Conservation (phyloP, 2,113 vertebrate genomes). For the Tiliqua scincoides region DNA sequence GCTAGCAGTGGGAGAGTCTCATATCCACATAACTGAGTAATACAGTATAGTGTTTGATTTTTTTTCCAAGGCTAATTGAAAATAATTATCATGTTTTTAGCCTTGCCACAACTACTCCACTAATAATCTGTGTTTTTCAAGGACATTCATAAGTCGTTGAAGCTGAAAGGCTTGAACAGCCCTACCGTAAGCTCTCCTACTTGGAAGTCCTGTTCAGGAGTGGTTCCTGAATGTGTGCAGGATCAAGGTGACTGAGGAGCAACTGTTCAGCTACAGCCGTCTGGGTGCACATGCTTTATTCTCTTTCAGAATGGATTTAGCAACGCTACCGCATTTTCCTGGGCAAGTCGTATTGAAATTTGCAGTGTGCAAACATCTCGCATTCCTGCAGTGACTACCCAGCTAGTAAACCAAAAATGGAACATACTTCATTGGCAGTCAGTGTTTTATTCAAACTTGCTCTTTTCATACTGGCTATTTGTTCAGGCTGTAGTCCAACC, state of each 20-base stretch:
- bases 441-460: slow-evolving; percentile 1
- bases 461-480: neutral
- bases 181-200: neutral
- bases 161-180: neutral
- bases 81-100: neutral
- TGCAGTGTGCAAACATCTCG: neutral
- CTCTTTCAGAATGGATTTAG: neutral
- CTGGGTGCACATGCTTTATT: neutral
- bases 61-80: neutral
- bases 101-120: neutral
- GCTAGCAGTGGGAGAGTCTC: no score
- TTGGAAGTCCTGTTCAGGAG: slow-evolving; percentile 2
- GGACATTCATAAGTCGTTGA: neutral
- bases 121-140: neutral
- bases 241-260: neutral
- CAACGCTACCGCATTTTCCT: neutral
- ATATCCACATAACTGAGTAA: no score
- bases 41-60: neutral
- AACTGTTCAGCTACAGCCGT: neutral
- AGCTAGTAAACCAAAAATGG: slow-evolving; percentile 1
- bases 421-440: neutral
- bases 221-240: neutral
- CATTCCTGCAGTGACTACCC: neutral
- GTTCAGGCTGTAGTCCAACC: neutral
- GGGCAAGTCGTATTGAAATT: slow-evolving; percentile 1